Evolutionary conservation across 2,113 vertebrate species (phyloP).

Genomic region (Crypturellus undulatus): DNA sequence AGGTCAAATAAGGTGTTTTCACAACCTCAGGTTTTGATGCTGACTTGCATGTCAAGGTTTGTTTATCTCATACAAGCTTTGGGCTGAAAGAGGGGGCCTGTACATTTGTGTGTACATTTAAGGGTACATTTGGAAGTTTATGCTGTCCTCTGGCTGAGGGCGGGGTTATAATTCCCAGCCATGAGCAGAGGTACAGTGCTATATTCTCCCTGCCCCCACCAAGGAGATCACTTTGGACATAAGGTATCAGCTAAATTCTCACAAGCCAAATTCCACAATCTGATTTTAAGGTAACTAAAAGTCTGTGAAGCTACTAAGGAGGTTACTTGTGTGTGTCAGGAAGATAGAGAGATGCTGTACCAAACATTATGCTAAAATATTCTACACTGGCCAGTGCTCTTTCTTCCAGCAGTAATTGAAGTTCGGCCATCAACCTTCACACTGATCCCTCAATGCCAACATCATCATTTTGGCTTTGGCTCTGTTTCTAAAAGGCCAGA

Average conservation of each 20-base stretch:
- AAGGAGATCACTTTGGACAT: background rate
- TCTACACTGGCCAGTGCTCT: background rate
- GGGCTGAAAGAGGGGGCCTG: background rate
- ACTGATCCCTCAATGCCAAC: background rate
- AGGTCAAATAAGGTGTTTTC: background rate
- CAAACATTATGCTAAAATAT: background rate
- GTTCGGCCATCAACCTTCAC: background rate
- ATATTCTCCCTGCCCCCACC: background rate
- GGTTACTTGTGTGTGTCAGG: background rate
- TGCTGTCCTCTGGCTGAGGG: background rate
- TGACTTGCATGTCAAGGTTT: background rate
- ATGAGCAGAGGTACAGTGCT: background rate
- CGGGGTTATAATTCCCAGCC: background rate
- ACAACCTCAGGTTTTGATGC: background rate
- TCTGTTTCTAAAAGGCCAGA: background rate
- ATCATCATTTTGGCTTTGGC: background rate
- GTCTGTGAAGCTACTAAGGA: background rate
- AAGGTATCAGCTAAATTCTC: background rate
- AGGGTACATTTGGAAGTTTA: background rate
- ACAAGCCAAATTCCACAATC: background rate
- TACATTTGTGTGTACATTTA: background rate
- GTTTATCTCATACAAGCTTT: background rate
- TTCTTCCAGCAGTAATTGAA: background rate
- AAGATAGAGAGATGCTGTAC: background rate
- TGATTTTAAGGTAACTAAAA: background rate